Percentiles rank a stretch among this genome's conserved stretches.
These are phyloP conservation scores for Acanthiza pusilla DNA, from an alignment of 2,797 vertebrate species.

Conservation along the genomic window DNA sequence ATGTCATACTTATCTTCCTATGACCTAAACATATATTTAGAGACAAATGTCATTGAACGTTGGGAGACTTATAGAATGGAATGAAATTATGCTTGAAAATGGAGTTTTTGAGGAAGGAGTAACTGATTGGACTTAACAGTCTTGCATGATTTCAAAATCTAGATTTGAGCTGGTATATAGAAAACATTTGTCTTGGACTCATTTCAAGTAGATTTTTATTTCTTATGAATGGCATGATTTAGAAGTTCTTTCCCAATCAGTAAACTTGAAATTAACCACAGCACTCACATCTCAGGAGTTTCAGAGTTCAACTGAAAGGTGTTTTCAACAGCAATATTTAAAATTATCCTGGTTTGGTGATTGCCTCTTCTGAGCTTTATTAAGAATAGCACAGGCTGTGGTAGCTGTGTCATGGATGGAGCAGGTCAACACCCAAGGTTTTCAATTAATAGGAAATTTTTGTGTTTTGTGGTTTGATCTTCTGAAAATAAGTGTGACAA, in stretches of 20 bases:
- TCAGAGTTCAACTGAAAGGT: slow-evolving; percentile 1
- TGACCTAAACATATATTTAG: background rate
- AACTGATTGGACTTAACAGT: background rate
- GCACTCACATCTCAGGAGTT: background rate
- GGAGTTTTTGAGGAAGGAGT: background rate
- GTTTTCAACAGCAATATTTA: slow-evolving; percentile 1
- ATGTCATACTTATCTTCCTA: background rate
- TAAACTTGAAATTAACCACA: background rate
- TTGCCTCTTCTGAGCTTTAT: background rate
- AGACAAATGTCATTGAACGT: background rate
- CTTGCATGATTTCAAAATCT: slow-evolving; percentile 31
- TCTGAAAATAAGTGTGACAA: background rate
- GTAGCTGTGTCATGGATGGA: background rate
- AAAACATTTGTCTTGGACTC: slow-evolving; percentile 31
- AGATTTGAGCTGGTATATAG: background rate
- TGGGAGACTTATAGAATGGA: background rate
- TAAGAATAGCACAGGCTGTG: background rate
- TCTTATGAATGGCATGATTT: slow-evolving; percentile 15
- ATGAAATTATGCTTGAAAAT: background rate
- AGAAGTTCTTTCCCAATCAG: slow-evolving; percentile 24
- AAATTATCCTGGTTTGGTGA: background rate
- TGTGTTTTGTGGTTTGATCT: background rate
- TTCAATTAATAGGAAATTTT: background rate
- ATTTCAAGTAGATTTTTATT: slow-evolving; percentile 13
- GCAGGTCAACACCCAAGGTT: background rate